These are phyloP conservation scores for Drosophila repleta DNA, from an alignment of 1,140 invertebrate species.

Conservation along the genomic window DNA sequence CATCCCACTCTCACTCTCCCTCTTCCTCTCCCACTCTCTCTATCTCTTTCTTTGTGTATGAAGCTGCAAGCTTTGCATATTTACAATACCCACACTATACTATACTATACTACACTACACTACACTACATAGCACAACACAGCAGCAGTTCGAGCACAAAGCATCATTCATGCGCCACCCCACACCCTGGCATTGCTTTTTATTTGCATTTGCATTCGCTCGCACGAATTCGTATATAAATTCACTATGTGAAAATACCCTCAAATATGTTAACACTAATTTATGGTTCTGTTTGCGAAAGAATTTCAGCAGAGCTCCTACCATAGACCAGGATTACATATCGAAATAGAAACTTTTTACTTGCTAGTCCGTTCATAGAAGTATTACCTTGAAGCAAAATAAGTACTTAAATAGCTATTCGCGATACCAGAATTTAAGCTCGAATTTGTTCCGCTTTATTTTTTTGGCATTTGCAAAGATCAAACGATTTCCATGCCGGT, in stretches of 20 bases:
- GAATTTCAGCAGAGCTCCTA: not conserved
- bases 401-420: too few species aligned
- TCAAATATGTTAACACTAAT: not conserved
- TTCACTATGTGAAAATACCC: not conserved
- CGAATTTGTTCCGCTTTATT: too few species aligned
- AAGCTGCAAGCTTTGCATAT: conserved; percentile 51
- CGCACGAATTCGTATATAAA: not conserved
- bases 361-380: too few species aligned
- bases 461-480: too few species aligned
- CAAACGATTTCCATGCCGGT: too few species aligned
- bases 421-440: too few species aligned
- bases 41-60: conserved; percentile 17
- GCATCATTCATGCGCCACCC: conserved; percentile 10
- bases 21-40: conserved; percentile 1
- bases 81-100: conserved; percentile 28
- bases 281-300: not conserved
- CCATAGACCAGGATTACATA: too few species aligned
- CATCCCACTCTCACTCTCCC: not conserved
- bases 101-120: not conserved
- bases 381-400: too few species aligned
- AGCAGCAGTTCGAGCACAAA: not conserved
- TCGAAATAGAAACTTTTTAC: too few species aligned
- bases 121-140: not conserved
- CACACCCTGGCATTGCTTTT: conserved; percentile 10
- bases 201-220: not conserved